Percentiles rank a stretch among this genome's conserved stretches.
phyloP scores from a whole-genome alignment of 23 tunicate genomes.

The Clavelina lepadiformis region DNA sequence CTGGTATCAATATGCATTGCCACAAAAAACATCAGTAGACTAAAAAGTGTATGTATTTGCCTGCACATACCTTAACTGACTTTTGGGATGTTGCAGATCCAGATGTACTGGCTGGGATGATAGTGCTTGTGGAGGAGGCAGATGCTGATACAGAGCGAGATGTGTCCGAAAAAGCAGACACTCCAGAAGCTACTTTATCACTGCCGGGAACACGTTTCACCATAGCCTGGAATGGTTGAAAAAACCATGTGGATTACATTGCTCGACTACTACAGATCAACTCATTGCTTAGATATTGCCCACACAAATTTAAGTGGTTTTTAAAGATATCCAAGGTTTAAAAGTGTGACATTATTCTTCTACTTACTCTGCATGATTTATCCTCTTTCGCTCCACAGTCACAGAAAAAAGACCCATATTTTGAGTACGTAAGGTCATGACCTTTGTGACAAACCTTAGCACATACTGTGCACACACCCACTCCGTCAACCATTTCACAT shows the following conservation, averaged over 20 bases:
- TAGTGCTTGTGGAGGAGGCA: conserved; percentile 19
- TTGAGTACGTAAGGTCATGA: conserved; percentile 84
- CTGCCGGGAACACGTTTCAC: conserved; percentile 78
- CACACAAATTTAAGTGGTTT: too few relatives aligned
- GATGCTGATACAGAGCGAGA: conserved; percentile 21
- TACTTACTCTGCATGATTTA: conserved; percentile 67
- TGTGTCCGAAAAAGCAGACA: conserved; percentile 64
- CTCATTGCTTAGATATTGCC: too few relatives aligned
- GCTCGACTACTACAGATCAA: too few relatives aligned
- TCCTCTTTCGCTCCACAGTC: conserved; percentile 98
- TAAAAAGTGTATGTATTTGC: too few relatives aligned
- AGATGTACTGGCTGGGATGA: conserved; percentile 13
- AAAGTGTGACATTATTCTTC: neutral
- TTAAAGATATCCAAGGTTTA: neutral
- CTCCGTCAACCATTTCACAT: conserved; percentile 93
- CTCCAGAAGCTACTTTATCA: conserved; percentile 53
- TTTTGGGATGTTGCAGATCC: conserved; percentile 34
- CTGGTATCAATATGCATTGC: too few relatives aligned
- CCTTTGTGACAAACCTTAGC: conserved; percentile 95
- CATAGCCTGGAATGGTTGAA: too few relatives aligned
- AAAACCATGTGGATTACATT: too few relatives aligned
- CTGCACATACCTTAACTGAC: too few relatives aligned
- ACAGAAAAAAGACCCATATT: conserved; percentile 93
- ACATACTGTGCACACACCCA: conserved; percentile 90
- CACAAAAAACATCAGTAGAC: too few relatives aligned